Evolutionary conservation across 1,140 invertebrate genomes (phyloP), one percentile per base, ranked within the genome.

Genomic region (Diorhabda elongata): DNA sequence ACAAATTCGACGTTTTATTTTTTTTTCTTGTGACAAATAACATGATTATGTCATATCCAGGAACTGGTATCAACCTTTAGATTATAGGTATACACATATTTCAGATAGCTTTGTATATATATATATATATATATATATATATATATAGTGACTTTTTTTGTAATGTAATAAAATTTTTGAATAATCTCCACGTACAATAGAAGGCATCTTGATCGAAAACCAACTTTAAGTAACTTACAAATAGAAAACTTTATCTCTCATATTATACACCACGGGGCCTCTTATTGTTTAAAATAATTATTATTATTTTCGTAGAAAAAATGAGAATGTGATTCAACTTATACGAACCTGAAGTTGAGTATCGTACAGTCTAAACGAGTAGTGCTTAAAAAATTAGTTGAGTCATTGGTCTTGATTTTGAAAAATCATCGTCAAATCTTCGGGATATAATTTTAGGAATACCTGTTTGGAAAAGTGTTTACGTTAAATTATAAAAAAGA

Each of bases 201-300:
- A 66, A 64, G 64, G 26, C 56, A 66, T 66, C 64, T 66, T 57
- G 43, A 59, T 66, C 56, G 64, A 66, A 66, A 66, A 58, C 7
- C 9, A 66, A 58, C 64, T 59, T 57, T 66, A 66, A 66, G 64
- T 26, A 58, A 26, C 45, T 58, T 57, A 47, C 42, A 59, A 66
- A 66, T 59, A 66, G 64, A 45, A 45, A 59, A 66, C 57, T 58
- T 66, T 66, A 66, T 58, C 56, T 66, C 64, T n/a, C 43, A 66
- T 66, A 45, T 59, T 66, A 59, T 58, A 8, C 64, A 44, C 64
- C 8, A 11, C 64, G 64, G 64, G 64, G 57, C 41, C 44, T 57
- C 64, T 42, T 59, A 66, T 66, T 66, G 64, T 66, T 59, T 66
- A 66, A 57, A 66, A 66, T 66, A 66, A 66, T 66, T 66, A 66